A percentile compares a stretch with the other conserved stretches of the same genome.
phyloP scores from a whole-genome alignment of 2,888 invertebrate species.

The Sarcophaga rosellei region DNA sequence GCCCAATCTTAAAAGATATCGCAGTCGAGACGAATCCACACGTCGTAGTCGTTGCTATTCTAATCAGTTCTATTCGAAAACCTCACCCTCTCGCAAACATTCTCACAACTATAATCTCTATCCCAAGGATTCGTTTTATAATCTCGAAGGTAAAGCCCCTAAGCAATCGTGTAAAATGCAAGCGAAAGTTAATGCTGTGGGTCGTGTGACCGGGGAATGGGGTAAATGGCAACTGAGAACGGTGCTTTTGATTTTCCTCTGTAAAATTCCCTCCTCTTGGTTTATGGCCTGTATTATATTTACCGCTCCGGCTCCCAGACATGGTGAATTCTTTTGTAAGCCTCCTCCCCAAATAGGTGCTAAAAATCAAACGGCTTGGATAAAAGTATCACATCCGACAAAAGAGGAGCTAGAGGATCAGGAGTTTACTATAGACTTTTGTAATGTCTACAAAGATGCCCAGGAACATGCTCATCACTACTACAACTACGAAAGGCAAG shows the following conservation, averaged over 20 bases:
- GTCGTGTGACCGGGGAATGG: slow-evolving; percentile 81
- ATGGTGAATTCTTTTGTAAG: slow-evolving; percentile 82
- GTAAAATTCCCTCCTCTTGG: slow-evolving; percentile 82
- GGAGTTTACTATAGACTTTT: slow-evolving; percentile 81
- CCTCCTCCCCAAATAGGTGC: slow-evolving; percentile 77
- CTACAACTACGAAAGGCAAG: slow-evolving; percentile 76
- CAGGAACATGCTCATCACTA: slow-evolving; percentile 80
- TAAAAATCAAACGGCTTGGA: slow-evolving; percentile 79
- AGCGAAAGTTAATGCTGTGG: slow-evolving; percentile 81
- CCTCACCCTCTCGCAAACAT: slow-evolving; percentile 62
- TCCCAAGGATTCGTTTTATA: slow-evolving; percentile 77
- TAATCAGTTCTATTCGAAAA: slow-evolving; percentile 55
- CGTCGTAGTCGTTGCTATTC: slow-evolving; percentile 55
- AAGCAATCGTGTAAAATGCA: slow-evolving; percentile 76
- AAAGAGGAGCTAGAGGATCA: slow-evolving; percentile 80
- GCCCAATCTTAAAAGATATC: slow-evolving; percentile 63
- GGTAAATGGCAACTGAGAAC: slow-evolving; percentile 82
- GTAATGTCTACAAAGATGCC: slow-evolving; percentile 80
- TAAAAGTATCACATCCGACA: slow-evolving; percentile 81
- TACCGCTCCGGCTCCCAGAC: slow-evolving; percentile 81
- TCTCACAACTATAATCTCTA: slow-evolving; percentile 74
- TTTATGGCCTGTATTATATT: slow-evolving; percentile 83
- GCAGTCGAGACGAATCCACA: slow-evolving; percentile 47
- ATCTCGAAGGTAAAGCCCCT: slow-evolving; percentile 76
- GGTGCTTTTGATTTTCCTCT: slow-evolving; percentile 81